phyloP scores from a whole-genome alignment of 1,140 invertebrate species.

The Luehdorfia chinensis region DNA sequence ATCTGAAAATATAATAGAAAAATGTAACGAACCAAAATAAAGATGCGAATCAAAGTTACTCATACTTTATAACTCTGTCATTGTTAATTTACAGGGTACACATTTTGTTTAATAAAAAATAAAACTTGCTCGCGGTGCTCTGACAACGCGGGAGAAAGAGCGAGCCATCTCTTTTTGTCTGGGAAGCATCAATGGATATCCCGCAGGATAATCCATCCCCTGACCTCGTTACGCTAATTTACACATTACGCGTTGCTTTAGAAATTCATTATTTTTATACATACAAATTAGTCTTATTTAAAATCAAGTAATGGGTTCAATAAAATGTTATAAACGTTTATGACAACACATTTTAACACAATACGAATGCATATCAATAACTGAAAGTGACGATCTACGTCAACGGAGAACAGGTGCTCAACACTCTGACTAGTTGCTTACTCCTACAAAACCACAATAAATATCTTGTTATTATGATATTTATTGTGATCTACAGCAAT shows the following conservation, averaged over 20 bases:
- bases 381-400: slow-evolving; percentile 2
- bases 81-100: no score
- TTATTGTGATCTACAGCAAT: slow-evolving; percentile 30
- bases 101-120: no score
- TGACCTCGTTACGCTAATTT: no score
- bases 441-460: slow-evolving; percentile 3
- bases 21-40: no score
- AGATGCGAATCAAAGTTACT: no score
- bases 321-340: slow-evolving; percentile 4
- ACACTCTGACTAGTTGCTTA: slow-evolving; percentile 23
- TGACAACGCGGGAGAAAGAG: no score
- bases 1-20: no score
- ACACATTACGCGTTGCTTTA: slow-evolving; percentile 28
- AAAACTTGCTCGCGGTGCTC: no score
- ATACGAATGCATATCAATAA: slow-evolving; percentile 13
- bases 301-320: slow-evolving; percentile 11
- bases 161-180: no score
- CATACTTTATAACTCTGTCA: no score
- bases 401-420: neutral
- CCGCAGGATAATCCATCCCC: no score
- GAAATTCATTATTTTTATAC: slow-evolving; percentile 45
- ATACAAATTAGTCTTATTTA: slow-evolving; percentile 29
- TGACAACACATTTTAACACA: slow-evolving; percentile 22
- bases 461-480: neutral
- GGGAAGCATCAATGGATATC: no score